A percentile compares a stretch with the other conserved stretches of the same genome.
These are phyloP conservation scores for Clupea harengus DNA, from an alignment of 2,113 vertebrate genomes.

Conservation along the genomic window DNA sequence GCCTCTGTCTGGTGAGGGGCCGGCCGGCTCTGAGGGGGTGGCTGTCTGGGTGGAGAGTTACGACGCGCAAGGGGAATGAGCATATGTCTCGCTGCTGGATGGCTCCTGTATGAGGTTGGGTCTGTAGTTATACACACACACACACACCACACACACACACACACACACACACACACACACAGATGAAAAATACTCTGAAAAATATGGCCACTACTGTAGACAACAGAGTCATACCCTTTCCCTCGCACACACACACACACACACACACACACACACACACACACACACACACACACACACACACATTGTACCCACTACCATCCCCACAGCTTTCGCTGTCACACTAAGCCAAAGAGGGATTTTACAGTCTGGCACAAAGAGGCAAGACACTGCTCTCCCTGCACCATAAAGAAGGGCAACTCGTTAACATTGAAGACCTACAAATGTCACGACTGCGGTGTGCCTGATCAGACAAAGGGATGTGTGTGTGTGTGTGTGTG, in stretches of 20 bases:
- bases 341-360: background rate
- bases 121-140: background rate
- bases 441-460: too few relatives aligned
- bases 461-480: too few relatives aligned
- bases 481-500: conserved; percentile 12
- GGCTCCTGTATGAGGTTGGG: background rate
- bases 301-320: background rate
- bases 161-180: too few relatives aligned
- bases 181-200: too few relatives aligned
- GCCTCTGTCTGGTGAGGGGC: background rate
- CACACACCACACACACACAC: background rate
- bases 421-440: too few relatives aligned
- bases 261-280: background rate
- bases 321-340: background rate
- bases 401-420: background rate
- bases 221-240: too few relatives aligned
- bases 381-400: too few relatives aligned
- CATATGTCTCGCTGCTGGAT: background rate
- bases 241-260: too few relatives aligned
- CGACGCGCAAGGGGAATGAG: background rate
- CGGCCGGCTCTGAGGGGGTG: background rate
- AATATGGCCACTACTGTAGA: too few relatives aligned
- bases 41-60: background rate
- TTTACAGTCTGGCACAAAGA: too few relatives aligned
- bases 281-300: background rate